A percentile compares a stretch with the other conserved stretches of the same genome.
phyloP scores from a whole-genome alignment of 2,113 vertebrate genomes.

The Calidris pugnax region DNA sequence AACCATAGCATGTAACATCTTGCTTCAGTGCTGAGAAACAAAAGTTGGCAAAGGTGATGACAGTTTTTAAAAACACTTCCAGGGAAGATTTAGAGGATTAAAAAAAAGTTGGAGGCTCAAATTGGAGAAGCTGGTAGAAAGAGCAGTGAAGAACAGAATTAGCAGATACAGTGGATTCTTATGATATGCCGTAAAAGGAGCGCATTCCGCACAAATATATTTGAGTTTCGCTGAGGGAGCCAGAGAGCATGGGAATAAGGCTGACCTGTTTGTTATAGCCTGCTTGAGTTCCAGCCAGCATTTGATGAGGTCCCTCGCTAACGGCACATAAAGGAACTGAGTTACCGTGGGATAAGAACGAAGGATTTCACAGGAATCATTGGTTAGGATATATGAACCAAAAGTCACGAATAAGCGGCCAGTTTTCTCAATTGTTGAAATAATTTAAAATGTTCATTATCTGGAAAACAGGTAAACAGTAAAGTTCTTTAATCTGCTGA shows the following conservation, averaged over 20 bases:
- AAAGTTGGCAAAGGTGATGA: conserved; percentile 33
- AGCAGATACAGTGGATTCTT: neutral
- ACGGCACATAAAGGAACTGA: neutral
- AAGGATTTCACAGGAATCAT: neutral
- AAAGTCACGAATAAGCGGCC: neutral
- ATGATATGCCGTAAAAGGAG: neutral
- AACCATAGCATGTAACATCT: conserved; percentile 32
- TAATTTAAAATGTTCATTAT: neutral
- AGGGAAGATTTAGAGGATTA: conserved; percentile 38
- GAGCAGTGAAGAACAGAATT: neutral
- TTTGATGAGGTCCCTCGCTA: neutral
- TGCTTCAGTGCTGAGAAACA: conserved; percentile 23
- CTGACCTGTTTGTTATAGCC: conserved; percentile 13
- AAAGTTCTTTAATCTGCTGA: neutral
- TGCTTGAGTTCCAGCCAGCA: neutral
- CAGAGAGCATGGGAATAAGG: conserved; percentile 36
- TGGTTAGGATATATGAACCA: neutral
- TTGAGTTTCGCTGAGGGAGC: neutral
- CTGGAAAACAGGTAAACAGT: neutral
- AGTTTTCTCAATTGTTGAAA: neutral
- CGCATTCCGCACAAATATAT: neutral
- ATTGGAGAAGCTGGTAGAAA: conserved; percentile 13
- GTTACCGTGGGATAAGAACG: neutral
- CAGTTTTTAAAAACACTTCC: conserved; percentile 42
- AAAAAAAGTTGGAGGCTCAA: neutral